Percentiles rank a stretch among this genome's conserved stretches.
Conservation (phyloP, 2,113 vertebrate species). For the Burhinus oedicnemus region DNA sequence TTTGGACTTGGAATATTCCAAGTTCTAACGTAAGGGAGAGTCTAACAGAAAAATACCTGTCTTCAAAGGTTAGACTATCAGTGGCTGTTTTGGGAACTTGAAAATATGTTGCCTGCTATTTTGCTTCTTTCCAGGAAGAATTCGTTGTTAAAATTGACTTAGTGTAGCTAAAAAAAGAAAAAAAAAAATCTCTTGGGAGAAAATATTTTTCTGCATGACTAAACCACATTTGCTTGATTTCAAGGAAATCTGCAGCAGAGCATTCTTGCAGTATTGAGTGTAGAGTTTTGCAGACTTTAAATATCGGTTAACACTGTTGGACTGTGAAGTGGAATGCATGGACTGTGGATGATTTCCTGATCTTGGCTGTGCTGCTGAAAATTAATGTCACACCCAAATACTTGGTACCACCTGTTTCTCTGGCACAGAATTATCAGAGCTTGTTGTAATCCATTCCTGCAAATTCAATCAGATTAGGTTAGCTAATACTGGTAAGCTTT, state of each 20-base stretch:
- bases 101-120: neutral
- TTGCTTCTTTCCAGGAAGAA: constrained; percentile 13
- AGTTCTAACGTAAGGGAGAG: neutral
- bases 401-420: neutral
- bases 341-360: constrained; percentile 9
- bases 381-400: neutral
- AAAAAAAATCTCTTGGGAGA: neutral
- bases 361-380: constrained; percentile 17
- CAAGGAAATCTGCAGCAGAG: neutral
- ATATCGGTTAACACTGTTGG: neutral
- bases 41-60: neutral
- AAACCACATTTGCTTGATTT: neutral
- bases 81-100: constrained; percentile 1
- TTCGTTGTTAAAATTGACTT: constrained; percentile 22
- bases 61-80: neutral
- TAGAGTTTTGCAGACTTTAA: neutral
- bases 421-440: constrained; percentile 1
- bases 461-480: neutral
- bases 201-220: neutral
- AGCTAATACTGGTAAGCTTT: neutral
- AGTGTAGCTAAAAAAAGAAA: neutral
- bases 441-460: constrained; percentile 3
- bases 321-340: neutral
- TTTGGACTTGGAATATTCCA: neutral
- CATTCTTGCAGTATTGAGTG: neutral